Evolutionary conservation across 2,888 invertebrate genomes (phyloP), one percentile per base, ranked within the genome.

Genomic region (Lochmaea crataegi): DNA sequence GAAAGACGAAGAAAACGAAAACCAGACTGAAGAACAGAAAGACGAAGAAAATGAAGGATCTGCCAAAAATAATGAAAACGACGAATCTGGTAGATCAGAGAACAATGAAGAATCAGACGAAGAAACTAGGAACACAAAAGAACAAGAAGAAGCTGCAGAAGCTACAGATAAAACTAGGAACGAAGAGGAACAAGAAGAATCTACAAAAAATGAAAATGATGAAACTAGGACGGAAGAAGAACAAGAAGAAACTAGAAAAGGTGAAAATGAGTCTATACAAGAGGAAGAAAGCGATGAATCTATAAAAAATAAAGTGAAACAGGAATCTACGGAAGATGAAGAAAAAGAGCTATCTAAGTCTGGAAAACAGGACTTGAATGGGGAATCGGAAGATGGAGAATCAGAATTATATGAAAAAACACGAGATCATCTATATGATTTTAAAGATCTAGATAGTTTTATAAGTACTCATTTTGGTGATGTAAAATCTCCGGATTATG

Each of bases 381-480:
- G 73, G 65, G 75, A 73, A 60, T 42, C 42, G 7, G 74, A 69
- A 26, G 45, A 67, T 58, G 72, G 74, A 45, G 65, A 73, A 18
- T 12, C 57, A 41, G 70, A 65, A 51, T 70, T 68, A 18, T 68
- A 76, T 22, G 69, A 75, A 66, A 58, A 73, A n/a, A 65, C 68
- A 41, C 48, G 71, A 53, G 68, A 76, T 41, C 53, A 73, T 57
- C 65, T 73, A 9, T 76, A 79, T n/a, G 71, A 75, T 38, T 65
- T 45, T 32, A 70, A 75, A 68, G 76, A 77, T n/a, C 66, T 78
- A 67, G 75, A 76, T 14, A 72, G 68, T 42, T 78, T 78, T 58
- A 76, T 78, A 57, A 71, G 69, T 51, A 41, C 69, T 42, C 72
- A 78, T 38, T 78, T 78, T 60, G 75, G 73, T 60, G 75, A 75